phyloP scores from a whole-genome alignment of 2,113 vertebrate species.

The Alectura lathami region DNA sequence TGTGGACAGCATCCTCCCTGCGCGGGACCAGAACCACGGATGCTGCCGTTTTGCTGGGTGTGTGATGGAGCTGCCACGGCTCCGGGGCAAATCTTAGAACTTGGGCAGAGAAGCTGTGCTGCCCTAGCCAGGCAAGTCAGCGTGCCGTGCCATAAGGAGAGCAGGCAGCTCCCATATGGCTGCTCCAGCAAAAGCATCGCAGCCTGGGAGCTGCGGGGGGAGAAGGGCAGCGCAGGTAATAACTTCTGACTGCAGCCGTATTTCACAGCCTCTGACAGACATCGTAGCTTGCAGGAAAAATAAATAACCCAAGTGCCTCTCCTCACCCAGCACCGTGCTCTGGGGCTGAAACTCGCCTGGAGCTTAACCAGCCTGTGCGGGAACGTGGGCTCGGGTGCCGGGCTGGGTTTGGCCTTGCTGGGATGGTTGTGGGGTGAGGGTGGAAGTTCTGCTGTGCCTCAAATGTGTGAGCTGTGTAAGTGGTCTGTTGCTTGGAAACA shows the following conservation, averaged over 20 bases:
- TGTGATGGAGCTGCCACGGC: neutral
- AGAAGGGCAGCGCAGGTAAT: constrained; percentile 13
- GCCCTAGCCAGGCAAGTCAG: fast-evolving
- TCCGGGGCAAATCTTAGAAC: neutral
- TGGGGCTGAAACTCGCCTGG: neutral
- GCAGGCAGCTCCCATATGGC: neutral
- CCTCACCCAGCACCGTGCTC: neutral
- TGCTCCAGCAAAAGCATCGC: neutral
- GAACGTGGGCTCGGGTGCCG: neutral
- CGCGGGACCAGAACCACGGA: fast-evolving
- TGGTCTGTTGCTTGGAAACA: neutral
- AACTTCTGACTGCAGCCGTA: neutral
- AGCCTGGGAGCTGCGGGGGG: neutral
- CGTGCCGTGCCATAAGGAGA: neutral
- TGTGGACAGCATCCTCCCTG: neutral
- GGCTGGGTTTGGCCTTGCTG: fast-evolving
- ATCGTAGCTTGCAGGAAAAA: neutral
- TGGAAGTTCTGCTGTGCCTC: neutral
- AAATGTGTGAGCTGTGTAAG: fast-evolving
- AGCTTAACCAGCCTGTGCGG: neutral
- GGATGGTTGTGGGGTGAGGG: fast-evolving
- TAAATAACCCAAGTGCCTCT: neutral
- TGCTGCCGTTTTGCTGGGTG: neutral
- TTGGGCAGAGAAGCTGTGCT: neutral
- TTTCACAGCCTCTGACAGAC: neutral